Conservation (phyloP, 2,797 vertebrate species). For the Chelon labrosus region DNA sequence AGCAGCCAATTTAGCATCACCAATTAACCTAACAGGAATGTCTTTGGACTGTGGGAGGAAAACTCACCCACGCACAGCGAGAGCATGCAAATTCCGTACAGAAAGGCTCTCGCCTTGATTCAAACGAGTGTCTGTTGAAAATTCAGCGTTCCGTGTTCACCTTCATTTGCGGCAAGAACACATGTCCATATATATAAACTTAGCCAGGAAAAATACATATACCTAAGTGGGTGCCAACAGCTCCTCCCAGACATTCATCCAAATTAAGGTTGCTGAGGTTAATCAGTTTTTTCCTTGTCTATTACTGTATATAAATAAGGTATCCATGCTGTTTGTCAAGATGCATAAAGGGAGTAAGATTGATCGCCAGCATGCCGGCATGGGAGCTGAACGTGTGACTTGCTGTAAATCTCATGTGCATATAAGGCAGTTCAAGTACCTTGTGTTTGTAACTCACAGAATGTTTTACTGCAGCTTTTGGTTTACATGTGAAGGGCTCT, state of each 20-base stretch:
- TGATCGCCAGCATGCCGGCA: background rate
- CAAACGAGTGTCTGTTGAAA: too few species aligned
- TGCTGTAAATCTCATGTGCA: background rate
- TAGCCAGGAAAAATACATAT: background rate
- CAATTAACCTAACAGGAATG: too few species aligned
- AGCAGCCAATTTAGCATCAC: too few species aligned
- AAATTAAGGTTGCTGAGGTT: background rate
- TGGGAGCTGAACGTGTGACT: background rate
- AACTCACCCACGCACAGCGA: too few species aligned
- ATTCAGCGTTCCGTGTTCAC: too few species aligned
- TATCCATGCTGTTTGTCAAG: background rate
- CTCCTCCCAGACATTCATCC: background rate
- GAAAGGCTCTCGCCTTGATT: too few species aligned
- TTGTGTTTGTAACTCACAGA: background rate
- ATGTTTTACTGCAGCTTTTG: too few species aligned
- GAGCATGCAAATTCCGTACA: too few species aligned
- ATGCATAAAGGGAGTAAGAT: background rate
- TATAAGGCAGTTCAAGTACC: background rate
- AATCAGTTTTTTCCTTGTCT: background rate
- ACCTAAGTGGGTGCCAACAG: background rate
- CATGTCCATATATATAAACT: too few species aligned
- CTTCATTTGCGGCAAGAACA: too few species aligned
- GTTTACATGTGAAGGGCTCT: too few species aligned
- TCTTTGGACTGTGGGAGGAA: too few species aligned
- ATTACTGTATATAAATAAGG: background rate